A percentile compares a stretch with the other conserved stretches of the same genome.
Conservation (phyloP, 2,113 vertebrate genomes). For the Ursus arctos region DNA sequence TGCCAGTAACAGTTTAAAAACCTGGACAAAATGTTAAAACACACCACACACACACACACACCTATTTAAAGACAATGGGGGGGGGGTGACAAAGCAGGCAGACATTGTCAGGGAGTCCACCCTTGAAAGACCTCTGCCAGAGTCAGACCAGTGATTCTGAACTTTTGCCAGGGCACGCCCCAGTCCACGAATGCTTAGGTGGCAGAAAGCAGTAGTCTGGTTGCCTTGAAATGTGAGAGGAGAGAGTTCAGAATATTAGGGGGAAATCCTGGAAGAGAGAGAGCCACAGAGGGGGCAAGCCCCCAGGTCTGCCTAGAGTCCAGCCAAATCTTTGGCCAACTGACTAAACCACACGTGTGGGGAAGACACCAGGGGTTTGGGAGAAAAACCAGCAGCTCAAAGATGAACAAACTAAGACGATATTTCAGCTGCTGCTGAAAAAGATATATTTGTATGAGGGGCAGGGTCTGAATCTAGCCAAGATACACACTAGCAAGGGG, state of each 20-base stretch:
- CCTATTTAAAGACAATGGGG: not conserved
- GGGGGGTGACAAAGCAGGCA: not conserved
- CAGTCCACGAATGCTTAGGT: not conserved
- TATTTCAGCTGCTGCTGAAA: not conserved
- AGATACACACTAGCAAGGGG: not conserved
- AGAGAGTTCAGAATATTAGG: not conserved
- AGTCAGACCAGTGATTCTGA: not conserved
- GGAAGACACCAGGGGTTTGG: not conserved
- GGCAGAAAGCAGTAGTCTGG: not conserved
- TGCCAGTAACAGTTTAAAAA: not conserved
- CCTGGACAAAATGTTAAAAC: not conserved
- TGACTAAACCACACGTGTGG: not conserved
- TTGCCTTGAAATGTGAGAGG: not conserved
- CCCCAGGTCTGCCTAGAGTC: not conserved
- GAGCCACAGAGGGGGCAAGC: not conserved
- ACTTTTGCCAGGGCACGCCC: not conserved
- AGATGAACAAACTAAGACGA: not conserved
- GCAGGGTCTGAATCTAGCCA: not conserved
- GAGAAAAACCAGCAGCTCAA: not conserved
- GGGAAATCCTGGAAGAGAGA: not conserved
- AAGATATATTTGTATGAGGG: not conserved
- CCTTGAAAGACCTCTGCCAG: not conserved
- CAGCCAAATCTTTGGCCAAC: not conserved
- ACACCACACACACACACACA: not conserved
- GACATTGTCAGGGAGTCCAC: not conserved